These are phyloP conservation scores for Dipus sagitta DNA, from an alignment of 2,797 vertebrate genomes.

Conservation along the genomic window DNA sequence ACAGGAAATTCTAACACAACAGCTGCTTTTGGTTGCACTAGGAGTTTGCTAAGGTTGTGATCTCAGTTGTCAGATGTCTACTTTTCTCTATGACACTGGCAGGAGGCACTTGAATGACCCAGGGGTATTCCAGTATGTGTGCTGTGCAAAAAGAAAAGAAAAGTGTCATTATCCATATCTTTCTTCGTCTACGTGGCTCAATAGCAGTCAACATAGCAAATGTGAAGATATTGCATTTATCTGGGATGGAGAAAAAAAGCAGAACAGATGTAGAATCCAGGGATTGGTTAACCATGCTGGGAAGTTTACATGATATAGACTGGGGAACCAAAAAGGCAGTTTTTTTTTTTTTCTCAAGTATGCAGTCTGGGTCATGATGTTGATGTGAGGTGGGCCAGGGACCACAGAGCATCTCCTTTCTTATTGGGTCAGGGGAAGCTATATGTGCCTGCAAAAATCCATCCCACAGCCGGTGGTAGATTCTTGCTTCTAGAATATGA, in stretches of 20 bases:
- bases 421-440: background rate
- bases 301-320: background rate
- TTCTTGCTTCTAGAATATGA: background rate
- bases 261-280: background rate
- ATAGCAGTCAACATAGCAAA: background rate
- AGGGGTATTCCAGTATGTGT: background rate
- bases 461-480: background rate
- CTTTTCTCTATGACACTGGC: background rate
- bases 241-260: background rate
- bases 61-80: background rate
- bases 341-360: background rate
- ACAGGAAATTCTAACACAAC: background rate
- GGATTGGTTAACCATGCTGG: background rate
- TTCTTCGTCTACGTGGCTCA: slow-evolving; percentile 8
- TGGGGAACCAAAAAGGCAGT: slow-evolving; percentile 5
- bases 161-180: background rate
- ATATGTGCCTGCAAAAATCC: background rate
- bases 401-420: background rate
- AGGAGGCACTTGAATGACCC: background rate
- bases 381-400: background rate
- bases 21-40: slow-evolving; percentile 7
- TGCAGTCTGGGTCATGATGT: background rate
- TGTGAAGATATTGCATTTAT: background rate
- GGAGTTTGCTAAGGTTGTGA: slow-evolving; percentile 34
- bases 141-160: background rate